Percentiles rank a stretch among this genome's conserved stretches.
Evolutionary conservation across 2,113 vertebrate species (phyloP).

Genomic region (Austrofundulus limnaeus): DNA sequence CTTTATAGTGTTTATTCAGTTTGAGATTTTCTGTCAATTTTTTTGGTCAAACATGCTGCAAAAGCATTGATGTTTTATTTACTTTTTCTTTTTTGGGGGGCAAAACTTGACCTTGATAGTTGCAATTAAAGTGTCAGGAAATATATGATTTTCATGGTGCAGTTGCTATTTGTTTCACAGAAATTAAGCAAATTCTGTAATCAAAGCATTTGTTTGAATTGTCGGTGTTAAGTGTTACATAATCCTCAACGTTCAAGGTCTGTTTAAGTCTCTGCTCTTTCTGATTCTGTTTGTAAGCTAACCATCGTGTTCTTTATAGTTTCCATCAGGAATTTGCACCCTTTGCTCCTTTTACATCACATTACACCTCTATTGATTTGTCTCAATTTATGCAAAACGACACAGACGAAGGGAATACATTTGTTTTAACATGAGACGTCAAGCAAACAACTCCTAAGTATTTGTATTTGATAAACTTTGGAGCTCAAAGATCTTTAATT

Average conservation of each 20-base stretch:
- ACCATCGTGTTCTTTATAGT: not conserved
- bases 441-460: not conserved
- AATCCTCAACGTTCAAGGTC: not conserved
- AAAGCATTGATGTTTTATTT: constrained; percentile 39
- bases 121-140: not conserved
- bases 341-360: constrained; percentile 3
- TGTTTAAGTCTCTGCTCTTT: too few relatives aligned
- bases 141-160: too few relatives aligned
- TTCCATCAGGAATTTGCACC: constrained; percentile 26
- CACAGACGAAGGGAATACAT: constrained; percentile 18
- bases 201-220: too few relatives aligned
- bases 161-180: too few relatives aligned
- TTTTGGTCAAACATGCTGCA: constrained; percentile 1
- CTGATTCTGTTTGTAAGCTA: constrained; percentile 11
- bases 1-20: not conserved
- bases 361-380: not conserved
- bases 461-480: constrained; percentile 55
- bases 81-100: not conserved
- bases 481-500: constrained; percentile 46
- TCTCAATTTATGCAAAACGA: constrained; percentile 8
- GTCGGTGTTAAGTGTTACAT: not conserved
- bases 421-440: not conserved
- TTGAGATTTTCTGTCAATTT: constrained; percentile 7
- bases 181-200: too few relatives aligned
- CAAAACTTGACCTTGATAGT: not conserved